Evolutionary conservation across 2,113 vertebrate genomes (phyloP).

Genomic region (Dermatemys mawii): DNA sequence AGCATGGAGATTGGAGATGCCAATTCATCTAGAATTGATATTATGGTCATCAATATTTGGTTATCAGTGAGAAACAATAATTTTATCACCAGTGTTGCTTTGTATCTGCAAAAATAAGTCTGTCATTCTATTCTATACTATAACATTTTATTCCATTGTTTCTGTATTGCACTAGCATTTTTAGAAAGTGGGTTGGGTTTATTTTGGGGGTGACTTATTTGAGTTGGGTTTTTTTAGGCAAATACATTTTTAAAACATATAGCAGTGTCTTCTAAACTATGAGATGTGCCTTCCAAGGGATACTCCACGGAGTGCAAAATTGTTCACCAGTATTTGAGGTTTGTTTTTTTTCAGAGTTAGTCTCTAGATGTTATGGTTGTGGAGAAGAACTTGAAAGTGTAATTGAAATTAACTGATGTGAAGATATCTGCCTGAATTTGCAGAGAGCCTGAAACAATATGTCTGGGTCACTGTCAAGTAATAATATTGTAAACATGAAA

Average conservation of each 20-base stretch:
- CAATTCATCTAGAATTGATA: background rate
- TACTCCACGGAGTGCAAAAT: background rate
- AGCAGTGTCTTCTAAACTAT: background rate
- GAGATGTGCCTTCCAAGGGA: background rate
- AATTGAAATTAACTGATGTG: slow-evolving; percentile 2
- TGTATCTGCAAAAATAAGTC: background rate
- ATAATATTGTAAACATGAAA: background rate
- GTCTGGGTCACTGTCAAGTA: background rate
- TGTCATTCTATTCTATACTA: background rate
- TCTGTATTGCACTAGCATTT: background rate
- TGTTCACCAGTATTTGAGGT: background rate
- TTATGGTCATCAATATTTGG: background rate
- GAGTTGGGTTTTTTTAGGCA: background rate
- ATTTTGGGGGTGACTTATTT: background rate
- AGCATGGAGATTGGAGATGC: background rate
- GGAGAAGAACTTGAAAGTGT: background rate
- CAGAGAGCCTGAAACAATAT: background rate
- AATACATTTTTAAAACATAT: background rate
- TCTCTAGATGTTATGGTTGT: background rate
- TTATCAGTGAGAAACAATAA: background rate
- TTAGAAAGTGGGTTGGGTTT: background rate
- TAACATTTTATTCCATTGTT: background rate
- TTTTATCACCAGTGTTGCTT: background rate
- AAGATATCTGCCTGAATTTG: background rate
- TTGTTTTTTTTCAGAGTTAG: background rate